A percentile compares a stretch with the other conserved stretches of the same genome.
Conservation (phyloP, 1,140 invertebrate genomes). For the Oryzaephilus surinamensis region DNA sequence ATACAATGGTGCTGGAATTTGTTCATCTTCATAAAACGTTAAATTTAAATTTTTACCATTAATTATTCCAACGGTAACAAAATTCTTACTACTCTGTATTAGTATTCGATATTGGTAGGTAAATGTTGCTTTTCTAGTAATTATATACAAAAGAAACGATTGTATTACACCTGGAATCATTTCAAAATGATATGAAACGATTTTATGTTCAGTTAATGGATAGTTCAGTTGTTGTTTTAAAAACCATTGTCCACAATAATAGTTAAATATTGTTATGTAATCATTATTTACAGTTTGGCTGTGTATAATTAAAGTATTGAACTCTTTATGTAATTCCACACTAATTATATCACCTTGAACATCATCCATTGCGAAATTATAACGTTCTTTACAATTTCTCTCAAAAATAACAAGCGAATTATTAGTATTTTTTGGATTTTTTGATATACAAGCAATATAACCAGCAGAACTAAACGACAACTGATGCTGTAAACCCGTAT, state of each 20-base stretch:
- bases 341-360: slow-evolving; percentile 9
- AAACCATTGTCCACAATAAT: slow-evolving; percentile 20
- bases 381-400: slow-evolving; percentile 20
- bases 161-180: background rate
- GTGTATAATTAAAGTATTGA: slow-evolving; percentile 14
- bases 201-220: slow-evolving; percentile 2
- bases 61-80: slow-evolving; percentile 18
- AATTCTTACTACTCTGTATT: slow-evolving; percentile 4
- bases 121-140: slow-evolving; percentile 10
- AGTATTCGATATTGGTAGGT: slow-evolving; percentile 11
- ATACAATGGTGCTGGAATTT: slow-evolving; percentile 17
- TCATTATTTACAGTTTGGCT: slow-evolving; percentile 4
- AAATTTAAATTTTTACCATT: slow-evolving; percentile 15
- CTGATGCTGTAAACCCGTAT: slow-evolving; percentile 11
- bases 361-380: slow-evolving; percentile 9
- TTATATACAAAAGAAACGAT: slow-evolving; percentile 13
- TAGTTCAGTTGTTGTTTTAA: slow-evolving; percentile 19
- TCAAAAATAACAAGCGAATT: slow-evolving; percentile 25
- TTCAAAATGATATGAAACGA: slow-evolving; percentile 14
- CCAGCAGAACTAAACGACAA: slow-evolving; percentile 16
- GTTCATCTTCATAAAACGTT: slow-evolving; percentile 14
- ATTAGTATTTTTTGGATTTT: no score
- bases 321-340: slow-evolving; percentile 14
- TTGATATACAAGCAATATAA: slow-evolving; percentile 23
- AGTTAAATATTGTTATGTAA: slow-evolving; percentile 11